Conservation (phyloP, 1,140 invertebrate genomes). For the Zophobas morio region DNA sequence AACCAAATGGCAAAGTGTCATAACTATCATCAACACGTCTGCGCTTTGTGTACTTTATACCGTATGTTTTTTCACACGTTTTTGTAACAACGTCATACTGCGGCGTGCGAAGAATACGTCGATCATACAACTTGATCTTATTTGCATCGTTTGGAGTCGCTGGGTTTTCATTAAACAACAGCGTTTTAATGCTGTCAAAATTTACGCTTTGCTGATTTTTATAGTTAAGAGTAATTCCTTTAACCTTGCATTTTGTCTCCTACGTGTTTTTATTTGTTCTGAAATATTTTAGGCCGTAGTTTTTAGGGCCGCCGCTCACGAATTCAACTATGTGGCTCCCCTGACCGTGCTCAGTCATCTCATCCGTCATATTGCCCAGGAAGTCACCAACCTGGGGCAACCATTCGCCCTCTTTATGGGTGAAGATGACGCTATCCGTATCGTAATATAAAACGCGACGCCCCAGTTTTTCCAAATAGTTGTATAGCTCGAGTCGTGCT, state of each 20-base stretch:
- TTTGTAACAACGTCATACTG: too few species aligned
- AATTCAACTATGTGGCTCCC: constrained; percentile 61
- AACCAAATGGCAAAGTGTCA: too few species aligned
- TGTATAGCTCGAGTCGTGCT: constrained; percentile 55
- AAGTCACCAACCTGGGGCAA: constrained; percentile 55
- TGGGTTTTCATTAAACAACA: too few species aligned
- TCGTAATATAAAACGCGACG: constrained; percentile 62
- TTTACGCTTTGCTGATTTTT: too few species aligned
- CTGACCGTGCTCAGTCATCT: constrained; percentile 60
- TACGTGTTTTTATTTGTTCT: constrained; percentile 9
- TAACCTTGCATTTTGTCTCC: background rate
- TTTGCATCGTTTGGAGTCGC: too few species aligned
- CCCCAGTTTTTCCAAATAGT: constrained; percentile 33
- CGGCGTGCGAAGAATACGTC: too few species aligned
- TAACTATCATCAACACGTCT: too few species aligned
- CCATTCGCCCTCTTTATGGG: constrained; percentile 42
- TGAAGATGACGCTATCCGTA: constrained; percentile 53
- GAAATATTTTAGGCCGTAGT: constrained; percentile 52
- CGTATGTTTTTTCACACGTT: too few species aligned
- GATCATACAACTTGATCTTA: too few species aligned
- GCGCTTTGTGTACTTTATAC: too few species aligned
- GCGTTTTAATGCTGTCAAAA: too few species aligned
- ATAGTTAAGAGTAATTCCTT: too few species aligned
- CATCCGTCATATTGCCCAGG: constrained; percentile 62
- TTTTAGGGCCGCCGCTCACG: constrained; percentile 62